A percentile compares a stretch with the other conserved stretches of the same genome.
Conservation (phyloP, 2,888 invertebrate species). For the Ophion slaviceki region DNA sequence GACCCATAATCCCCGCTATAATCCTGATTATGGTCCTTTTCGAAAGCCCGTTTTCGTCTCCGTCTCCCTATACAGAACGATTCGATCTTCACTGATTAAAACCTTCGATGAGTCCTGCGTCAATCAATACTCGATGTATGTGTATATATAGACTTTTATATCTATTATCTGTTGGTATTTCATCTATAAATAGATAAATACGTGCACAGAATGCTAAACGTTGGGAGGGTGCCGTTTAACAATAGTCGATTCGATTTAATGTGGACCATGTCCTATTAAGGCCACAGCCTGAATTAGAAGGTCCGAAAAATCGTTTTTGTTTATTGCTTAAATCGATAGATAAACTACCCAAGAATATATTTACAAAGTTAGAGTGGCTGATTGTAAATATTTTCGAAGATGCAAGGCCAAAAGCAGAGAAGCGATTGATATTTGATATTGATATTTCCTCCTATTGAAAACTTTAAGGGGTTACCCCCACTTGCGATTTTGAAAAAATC, state of each 20-base stretch:
- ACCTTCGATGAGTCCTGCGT: slow-evolving; percentile 69
- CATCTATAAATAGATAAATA: neutral
- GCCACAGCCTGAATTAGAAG: no score
- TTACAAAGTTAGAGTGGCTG: no score
- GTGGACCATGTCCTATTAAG: neutral
- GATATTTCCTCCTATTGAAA: no score
- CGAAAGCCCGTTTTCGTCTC: slow-evolving; percentile 43
- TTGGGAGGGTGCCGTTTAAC: neutral
- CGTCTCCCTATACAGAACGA: slow-evolving; percentile 61
- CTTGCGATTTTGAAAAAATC: no score
- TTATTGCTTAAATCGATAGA: no score
- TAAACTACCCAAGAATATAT: no score
- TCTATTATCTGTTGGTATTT: slow-evolving; percentile 10
- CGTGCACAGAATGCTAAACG: neutral
- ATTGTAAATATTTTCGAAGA: no score
- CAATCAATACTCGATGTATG: slow-evolving; percentile 48
- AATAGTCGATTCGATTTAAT: neutral
- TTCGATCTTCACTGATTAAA: slow-evolving; percentile 76
- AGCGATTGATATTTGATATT: no score
- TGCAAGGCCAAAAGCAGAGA: no score
- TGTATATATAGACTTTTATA: neutral
- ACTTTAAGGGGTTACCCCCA: no score
- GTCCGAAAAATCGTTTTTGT: no score
- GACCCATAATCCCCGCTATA: slow-evolving; percentile 80
- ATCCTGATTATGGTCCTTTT: slow-evolving; percentile 79